Base-by-base conservation (phyloP, 2,797 vertebrate genomes). In the Ibycter americanus region DNA sequence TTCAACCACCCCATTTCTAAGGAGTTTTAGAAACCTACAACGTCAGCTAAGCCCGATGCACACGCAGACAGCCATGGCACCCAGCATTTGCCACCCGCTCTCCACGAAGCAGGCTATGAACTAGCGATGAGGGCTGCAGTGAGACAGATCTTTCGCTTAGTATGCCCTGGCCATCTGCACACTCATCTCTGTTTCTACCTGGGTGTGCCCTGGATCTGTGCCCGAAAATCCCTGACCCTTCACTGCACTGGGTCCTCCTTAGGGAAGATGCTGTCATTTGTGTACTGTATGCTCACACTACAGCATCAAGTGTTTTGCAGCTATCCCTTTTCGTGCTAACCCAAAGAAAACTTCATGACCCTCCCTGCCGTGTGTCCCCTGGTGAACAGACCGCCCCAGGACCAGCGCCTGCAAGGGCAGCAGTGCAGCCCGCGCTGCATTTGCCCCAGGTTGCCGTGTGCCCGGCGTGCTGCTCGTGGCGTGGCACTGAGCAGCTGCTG, bases 381-480 rank as follows among this genome's bases (percentile, higher is more conserved):
- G 38, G 36, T 34, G 42, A 67, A 49, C 2, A 20, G 55, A 5
- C 19, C 51, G 65, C 11, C 15, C 44, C 29, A 51, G 52, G n/a
- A 71, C 10, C 40, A 25, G 51, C 8, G 71, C 22, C 62, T 49
- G 34, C 8, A 10, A 7, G 71, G 52, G 31, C 36, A 67, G 65
- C 49, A 55, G 38, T 8, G 34, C 29, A 77, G 61, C 21, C 46
- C 1, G 0, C 15, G 25, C 72, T 44, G 26, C 6, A 2, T 54
- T 73, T 55, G 23, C 52, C 62, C 42, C 44, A 59, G 55, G 59
- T 34, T 73, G 67, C 66, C 3, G 0, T 9, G 3, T 21, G 34
- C 54, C 79, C 58, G 61, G 27, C 0, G 0, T 59, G 82, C 49
- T 40, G 76, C 76, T 65, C 0, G 0, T 66, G 58, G 20, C 0